Evolutionary conservation across 2,888 invertebrate species (phyloP).

Genomic region (Pherbina coryleti): DNA sequence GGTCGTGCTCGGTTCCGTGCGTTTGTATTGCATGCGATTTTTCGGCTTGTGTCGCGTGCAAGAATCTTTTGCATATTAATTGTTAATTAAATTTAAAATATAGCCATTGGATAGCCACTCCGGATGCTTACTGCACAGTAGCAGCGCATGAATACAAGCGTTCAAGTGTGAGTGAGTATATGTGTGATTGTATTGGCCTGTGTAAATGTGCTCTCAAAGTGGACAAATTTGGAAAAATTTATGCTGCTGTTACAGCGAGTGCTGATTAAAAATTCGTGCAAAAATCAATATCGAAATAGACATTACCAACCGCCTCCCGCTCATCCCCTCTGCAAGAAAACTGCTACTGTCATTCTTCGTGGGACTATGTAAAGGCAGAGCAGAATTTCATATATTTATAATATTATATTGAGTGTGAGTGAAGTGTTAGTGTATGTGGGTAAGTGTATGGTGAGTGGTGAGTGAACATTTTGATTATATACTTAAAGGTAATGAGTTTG

Average conservation of each 20-base stretch:
- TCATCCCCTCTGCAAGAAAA: background rate
- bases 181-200: background rate
- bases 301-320: background rate
- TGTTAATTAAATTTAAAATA: slow-evolving; percentile 9
- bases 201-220: background rate
- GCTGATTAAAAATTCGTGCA: slow-evolving; percentile 19
- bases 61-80: slow-evolving; percentile 25
- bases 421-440: background rate
- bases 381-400: background rate
- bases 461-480: background rate
- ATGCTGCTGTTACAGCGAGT: background rate
- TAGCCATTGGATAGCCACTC: background rate
- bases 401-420: too few relatives aligned
- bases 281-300: slow-evolving; percentile 14
- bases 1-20: too few relatives aligned
- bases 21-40: too few relatives aligned
- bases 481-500: background rate
- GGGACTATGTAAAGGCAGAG: background rate
- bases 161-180: background rate
- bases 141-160: background rate
- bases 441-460: background rate
- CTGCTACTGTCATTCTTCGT: background rate
- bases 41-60: background rate
- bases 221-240: background rate
- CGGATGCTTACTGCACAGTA: background rate